Base-by-base conservation (phyloP, 2,797 vertebrate species). In the Lepus townsendii region DNA sequence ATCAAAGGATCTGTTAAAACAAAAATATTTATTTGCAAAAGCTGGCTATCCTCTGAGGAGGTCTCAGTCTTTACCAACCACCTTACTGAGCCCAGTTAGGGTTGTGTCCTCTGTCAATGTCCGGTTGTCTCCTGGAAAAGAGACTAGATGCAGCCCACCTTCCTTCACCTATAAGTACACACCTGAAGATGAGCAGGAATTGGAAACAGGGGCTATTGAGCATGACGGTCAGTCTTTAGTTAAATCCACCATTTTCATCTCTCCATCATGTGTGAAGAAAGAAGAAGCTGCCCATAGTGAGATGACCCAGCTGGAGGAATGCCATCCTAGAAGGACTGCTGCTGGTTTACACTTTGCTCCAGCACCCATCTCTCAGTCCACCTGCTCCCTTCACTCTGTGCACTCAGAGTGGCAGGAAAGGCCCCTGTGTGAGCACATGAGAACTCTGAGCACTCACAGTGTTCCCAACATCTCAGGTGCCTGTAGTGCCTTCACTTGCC, bases 71-170 rank as follows among this genome's bases (percentile, higher is more conserved):
- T 98, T 99, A 83, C 99, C 99, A 6, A 97, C 98, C 66, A 98
- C 99, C 0, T 91, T 99, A 32, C 94, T 99, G 68, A 99, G 96
- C 60, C 99, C 99, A 1, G 96, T 99, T 19, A 99, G 98, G 88
- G 99, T 99, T 1, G 99, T 99, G 66, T 99, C 99, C 47, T 99
- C 99, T 5, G 98, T 99, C 91, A 99, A 99, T 62, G 99, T 99
- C 85, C 99, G 99, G 84, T 97, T 99, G 24, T 98, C 98, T 80
- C 98, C 98, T 22, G 99, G 99, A 17, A 98, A 98, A 66, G 98
- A 99, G 85, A 98, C 98, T 0, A 97, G 98, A 38, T 99, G 98
- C 95, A 99, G 99, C 50, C 98, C 98, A 24, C 99, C 99, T 11
- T 98, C 98, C 47, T 99, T 99, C 98, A 99, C 99, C 54, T 99